Conservation (phyloP, 2,113 vertebrate genomes). For the Potamarius usumacintae region DNA sequence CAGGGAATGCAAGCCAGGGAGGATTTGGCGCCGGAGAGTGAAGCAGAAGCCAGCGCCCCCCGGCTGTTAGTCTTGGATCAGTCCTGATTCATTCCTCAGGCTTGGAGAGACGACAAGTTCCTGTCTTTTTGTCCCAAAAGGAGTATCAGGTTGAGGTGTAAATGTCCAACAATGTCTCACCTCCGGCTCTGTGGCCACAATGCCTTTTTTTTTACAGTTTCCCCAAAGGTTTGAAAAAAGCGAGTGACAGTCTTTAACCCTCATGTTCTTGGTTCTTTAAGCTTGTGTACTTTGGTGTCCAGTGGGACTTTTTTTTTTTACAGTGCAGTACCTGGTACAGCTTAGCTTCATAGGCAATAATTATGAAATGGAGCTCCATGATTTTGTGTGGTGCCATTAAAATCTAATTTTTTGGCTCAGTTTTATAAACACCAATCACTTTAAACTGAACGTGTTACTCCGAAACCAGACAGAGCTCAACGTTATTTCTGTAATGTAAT, state of each 20-base stretch:
- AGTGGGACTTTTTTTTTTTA: background rate
- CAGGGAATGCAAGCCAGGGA: conserved; percentile 29
- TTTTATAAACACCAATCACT: background rate
- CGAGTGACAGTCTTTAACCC: background rate
- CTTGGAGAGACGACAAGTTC: conserved; percentile 38
- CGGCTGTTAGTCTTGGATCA: conserved; percentile 65
- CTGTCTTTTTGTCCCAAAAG: conserved; percentile 47
- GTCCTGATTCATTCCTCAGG: conserved; percentile 11
- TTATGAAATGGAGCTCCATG: background rate
- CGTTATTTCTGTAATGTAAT: background rate
- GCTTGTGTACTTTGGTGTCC: background rate
- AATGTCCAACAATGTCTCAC: conserved; percentile 63
- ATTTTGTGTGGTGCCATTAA: background rate
- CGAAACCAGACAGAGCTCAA: background rate
- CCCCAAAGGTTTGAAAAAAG: background rate
- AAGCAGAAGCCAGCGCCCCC: conserved; percentile 43
- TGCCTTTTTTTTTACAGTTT: conserved; percentile 15
- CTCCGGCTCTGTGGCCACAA: conserved; percentile 39
- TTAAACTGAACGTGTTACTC: background rate
- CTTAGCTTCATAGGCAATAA: background rate
- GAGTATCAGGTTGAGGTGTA: conserved; percentile 59
- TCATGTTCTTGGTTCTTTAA: background rate
- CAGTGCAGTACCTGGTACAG: background rate
- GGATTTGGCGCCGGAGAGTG: conserved; percentile 26
- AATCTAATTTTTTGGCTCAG: background rate